phyloP scores from a whole-genome alignment of 92 coral and sea anemone genomes.

The Chrysogorgia sp. region DNA sequence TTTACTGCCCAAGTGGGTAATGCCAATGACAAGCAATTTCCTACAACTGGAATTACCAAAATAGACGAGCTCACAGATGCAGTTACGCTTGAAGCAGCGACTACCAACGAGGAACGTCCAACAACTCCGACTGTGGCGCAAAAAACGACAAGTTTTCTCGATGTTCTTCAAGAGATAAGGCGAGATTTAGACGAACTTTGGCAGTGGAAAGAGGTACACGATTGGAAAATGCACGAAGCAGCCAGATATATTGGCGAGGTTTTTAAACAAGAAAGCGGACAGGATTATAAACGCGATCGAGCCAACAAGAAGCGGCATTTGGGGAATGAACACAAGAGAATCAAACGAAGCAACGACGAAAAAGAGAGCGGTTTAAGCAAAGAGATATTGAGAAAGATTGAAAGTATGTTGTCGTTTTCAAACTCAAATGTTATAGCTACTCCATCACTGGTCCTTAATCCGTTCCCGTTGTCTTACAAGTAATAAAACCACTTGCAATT shows the following conservation, averaged over 20 bases:
- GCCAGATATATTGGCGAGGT: not conserved
- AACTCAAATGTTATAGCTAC: no score
- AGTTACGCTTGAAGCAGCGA: not conserved
- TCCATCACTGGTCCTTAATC: no score
- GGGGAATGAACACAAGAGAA: not conserved
- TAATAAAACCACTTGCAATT: no score
- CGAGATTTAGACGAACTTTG: not conserved
- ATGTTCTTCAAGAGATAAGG: not conserved
- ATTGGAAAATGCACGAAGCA: not conserved
- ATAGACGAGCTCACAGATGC: not conserved
- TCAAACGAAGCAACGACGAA: conserved; percentile 14
- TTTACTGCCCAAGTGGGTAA: not conserved
- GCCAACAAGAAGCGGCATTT: not conserved
- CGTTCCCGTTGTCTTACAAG: no score
- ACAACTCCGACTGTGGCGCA: not conserved
- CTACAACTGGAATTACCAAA: not conserved
- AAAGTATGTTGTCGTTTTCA: not conserved
- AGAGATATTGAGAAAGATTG: conserved; percentile 24
- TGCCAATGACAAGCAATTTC: not conserved
- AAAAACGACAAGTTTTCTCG: conserved; percentile 1
- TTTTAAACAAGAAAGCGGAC: not conserved
- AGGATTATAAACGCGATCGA: not conserved
- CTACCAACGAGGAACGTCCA: not conserved
- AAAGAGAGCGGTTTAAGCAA: conserved; percentile 10
- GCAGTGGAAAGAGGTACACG: not conserved